Evolutionary conservation across 2,888 invertebrate species (phyloP).

Genomic region (Anagyrus pseudococci): DNA sequence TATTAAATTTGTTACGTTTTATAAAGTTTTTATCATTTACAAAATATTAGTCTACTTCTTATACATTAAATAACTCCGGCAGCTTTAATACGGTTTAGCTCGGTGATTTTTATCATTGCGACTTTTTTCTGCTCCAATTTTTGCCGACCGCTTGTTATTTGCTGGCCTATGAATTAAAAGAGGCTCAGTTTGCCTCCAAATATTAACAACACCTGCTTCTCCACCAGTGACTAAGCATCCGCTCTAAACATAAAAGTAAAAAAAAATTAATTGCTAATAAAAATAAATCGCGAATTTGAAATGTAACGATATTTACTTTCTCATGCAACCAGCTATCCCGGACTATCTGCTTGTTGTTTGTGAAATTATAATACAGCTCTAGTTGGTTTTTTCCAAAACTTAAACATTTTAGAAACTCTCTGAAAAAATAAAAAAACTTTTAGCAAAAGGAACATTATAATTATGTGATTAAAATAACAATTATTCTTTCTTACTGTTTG

Average conservation of each 20-base stretch:
- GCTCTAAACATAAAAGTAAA: conserved; percentile 61
- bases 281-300: not conserved
- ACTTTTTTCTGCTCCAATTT: conserved; percentile 49
- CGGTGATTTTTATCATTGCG: conserved; percentile 50
- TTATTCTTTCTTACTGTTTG: conserved; percentile 64
- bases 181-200: conserved; percentile 66
- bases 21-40: conserved; percentile 31
- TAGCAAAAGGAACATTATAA: not conserved
- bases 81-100: conserved; percentile 53
- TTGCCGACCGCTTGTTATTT: conserved; percentile 46
- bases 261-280: not conserved
- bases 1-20: too few relatives aligned
- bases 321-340: conserved; percentile 72
- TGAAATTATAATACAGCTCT: conserved; percentile 66
- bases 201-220: conserved; percentile 72
- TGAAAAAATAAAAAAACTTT: conserved; percentile 44
- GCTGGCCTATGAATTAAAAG: conserved; percentile 40
- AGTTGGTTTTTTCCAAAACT: conserved; percentile 64
- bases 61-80: conserved; percentile 26
- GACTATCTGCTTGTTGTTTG: conserved; percentile 74
- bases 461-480: conserved; percentile 4
- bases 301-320: conserved; percentile 63
- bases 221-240: conserved; percentile 74
- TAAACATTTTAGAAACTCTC: conserved; percentile 63
- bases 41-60: conserved; percentile 34